A percentile compares a stretch with the other conserved stretches of the same genome.
Conservation (phyloP, 2,888 invertebrate genomes). For the Cataglyphis albicans region DNA sequence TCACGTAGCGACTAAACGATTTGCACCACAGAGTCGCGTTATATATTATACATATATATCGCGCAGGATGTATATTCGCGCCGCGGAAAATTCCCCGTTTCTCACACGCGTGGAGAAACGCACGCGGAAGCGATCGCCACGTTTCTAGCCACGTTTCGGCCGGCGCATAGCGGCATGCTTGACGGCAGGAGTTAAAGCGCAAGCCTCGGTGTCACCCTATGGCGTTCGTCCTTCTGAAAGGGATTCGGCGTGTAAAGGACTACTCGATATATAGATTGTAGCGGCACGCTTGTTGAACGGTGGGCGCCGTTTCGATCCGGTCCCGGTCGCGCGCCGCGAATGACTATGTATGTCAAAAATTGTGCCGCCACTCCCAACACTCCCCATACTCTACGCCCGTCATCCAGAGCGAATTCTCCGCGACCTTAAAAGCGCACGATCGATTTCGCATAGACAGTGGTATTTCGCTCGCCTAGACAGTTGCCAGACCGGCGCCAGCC, state of each 20-base stretch:
- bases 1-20: constrained; percentile 82
- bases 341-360: constrained; percentile 28
- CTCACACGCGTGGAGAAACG: constrained; percentile 38
- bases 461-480: constrained; percentile 58
- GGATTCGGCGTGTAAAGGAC: constrained; percentile 28
- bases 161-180: constrained; percentile 21
- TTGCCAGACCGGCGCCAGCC: constrained; percentile 66
- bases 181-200: constrained; percentile 30
- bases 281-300: not conserved
- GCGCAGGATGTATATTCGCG: constrained; percentile 71
- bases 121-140: constrained; percentile 42
- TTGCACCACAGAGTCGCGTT: constrained; percentile 57
- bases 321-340: constrained; percentile 29
- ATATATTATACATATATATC: constrained; percentile 50
- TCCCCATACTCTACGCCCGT: constrained; percentile 33
- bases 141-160: constrained; percentile 22
- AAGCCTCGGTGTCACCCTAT: constrained; percentile 44
- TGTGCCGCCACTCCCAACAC: constrained; percentile 64
- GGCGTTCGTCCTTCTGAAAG: constrained; percentile 37
- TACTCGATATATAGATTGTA: not conserved
- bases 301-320: constrained; percentile 16
- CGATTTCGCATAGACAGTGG: constrained; percentile 64
- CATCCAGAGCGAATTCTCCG: constrained; percentile 51
- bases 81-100: constrained; percentile 31
- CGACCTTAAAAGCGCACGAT: constrained; percentile 64